These are phyloP conservation scores for Patella caerulea DNA, from an alignment of 2,888 invertebrate genomes.

Conservation along the genomic window DNA sequence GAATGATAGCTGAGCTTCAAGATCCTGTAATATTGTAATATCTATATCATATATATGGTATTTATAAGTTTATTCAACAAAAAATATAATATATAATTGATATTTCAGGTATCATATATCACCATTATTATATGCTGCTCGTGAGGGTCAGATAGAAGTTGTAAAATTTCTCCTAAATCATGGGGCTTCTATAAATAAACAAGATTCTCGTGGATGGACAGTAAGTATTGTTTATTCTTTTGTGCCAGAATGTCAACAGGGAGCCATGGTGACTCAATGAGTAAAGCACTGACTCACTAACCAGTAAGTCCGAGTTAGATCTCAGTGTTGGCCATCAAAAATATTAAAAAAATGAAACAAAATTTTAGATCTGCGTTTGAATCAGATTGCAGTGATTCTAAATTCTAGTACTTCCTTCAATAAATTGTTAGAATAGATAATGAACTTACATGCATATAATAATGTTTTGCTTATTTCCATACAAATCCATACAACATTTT, in stretches of 20 bases:
- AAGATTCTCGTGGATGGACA: slow-evolving; percentile 71
- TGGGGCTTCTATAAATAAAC: slow-evolving; percentile 68
- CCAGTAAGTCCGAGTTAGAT: too few relatives aligned
- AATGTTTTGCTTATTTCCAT: background rate
- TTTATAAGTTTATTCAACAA: background rate
- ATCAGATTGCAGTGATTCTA: too few relatives aligned
- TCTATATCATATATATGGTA: background rate
- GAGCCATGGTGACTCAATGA: too few relatives aligned
- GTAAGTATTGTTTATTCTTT: slow-evolving; percentile 43
- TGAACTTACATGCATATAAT: background rate
- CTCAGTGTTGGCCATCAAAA: too few relatives aligned
- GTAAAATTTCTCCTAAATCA: slow-evolving; percentile 64
- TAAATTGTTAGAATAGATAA: background rate
- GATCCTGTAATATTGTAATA: background rate
- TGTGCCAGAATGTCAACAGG: too few relatives aligned
- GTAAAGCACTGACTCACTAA: too few relatives aligned
- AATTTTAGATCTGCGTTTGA: too few relatives aligned
- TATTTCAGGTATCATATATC: slow-evolving; percentile 69
- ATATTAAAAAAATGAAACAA: too few relatives aligned
- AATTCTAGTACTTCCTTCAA: too few relatives aligned
- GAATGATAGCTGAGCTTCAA: background rate
- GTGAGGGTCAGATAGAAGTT: slow-evolving; percentile 67
- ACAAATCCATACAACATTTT: background rate
- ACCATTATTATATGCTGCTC: slow-evolving; percentile 72
- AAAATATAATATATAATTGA: background rate